A percentile compares a stretch with the other conserved stretches of the same genome.
Evolutionary conservation across 1,140 invertebrate species (phyloP).

Genomic region (Hycleus phaleratus): DNA sequence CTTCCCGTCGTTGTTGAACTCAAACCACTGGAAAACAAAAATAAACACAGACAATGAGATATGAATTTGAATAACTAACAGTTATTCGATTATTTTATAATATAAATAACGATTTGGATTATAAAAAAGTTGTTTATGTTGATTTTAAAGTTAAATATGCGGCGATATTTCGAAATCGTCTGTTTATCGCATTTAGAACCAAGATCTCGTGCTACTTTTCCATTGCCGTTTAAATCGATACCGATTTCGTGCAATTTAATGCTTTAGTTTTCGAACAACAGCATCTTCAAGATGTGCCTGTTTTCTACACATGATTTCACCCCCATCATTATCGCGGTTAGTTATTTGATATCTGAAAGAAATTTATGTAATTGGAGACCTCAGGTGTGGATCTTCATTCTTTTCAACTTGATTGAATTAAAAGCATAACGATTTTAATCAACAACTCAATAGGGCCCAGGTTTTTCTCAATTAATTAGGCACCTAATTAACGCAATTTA

Average conservation of each 20-base stretch:
- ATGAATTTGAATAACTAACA: not conserved
- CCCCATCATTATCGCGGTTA: no score
- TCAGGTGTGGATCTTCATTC: no score
- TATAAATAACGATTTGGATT: not conserved
- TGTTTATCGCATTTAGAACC: no score
- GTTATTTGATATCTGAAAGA: no score
- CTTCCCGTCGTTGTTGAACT: slow-evolving; percentile 42
- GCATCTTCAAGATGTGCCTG: no score
- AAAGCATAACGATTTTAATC: not conserved
- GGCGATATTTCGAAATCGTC: no score
- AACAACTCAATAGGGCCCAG: not conserved
- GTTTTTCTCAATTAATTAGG: not conserved
- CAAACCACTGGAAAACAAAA: slow-evolving; percentile 48
- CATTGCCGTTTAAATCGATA: no score
- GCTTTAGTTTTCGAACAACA: no score
- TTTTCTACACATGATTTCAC: no score
- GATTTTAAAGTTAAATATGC: not conserved
- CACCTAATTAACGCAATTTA: not conserved
- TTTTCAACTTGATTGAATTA: not conserved
- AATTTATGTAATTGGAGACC: no score
- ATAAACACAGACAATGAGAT: not conserved
- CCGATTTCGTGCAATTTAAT: no score
- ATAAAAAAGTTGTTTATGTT: not conserved
- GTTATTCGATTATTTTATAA: not conserved
- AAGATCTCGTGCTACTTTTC: no score